Evolutionary conservation across 2,113 vertebrate species (phyloP), one percentile per base, ranked within the genome.

Genomic region (Mastomys coucha): DNA sequence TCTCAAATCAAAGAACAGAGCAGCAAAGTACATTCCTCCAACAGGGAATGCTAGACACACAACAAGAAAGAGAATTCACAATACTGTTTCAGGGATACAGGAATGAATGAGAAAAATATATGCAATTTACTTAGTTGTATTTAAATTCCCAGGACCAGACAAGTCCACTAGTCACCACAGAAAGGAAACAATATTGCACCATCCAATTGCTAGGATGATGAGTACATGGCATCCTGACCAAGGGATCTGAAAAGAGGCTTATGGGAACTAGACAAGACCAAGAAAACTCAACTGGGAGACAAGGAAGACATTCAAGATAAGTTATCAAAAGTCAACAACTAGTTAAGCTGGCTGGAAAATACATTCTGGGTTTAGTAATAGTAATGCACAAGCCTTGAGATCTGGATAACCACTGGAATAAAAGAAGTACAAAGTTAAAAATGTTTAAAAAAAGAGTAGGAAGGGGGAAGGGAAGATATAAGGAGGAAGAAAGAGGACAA

Each of bases 241-340:
- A 94, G 1, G 51, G 42, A 17, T 69, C 45, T 31, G 7, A 80
- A 5, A 56, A 63, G 49, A 89, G 63, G 45, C 26, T 85, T 80
- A 3, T 33, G 17, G 13, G 9, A 92, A 93, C 60, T 5, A 69
- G 63, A 87, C 76, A 90, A 81, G 8, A 2, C 45, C 42, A 4
- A 63, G n/a, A 31, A 6, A 82, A 39, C 36, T 72, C 75, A 92
- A 26, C 28, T 58, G 33, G 26, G 81, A 90, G 14, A 11, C 58
- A 93, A 86, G 76, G 11, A 92, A 77, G 20, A 58, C 60, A 91
- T 72, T 92, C 42, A 94, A 60, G 78, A 67, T 67, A 65, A 42
- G 2, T n/a, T 88, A 7, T 77, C 81, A 94, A 89, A 31, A 42
- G 39, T 58, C 51, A 70, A n/a, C 58, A 33, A 9, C 24, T 17